Base-by-base conservation (phyloP, 2,113 vertebrate species). In the Vulpes lagopus region DNA sequence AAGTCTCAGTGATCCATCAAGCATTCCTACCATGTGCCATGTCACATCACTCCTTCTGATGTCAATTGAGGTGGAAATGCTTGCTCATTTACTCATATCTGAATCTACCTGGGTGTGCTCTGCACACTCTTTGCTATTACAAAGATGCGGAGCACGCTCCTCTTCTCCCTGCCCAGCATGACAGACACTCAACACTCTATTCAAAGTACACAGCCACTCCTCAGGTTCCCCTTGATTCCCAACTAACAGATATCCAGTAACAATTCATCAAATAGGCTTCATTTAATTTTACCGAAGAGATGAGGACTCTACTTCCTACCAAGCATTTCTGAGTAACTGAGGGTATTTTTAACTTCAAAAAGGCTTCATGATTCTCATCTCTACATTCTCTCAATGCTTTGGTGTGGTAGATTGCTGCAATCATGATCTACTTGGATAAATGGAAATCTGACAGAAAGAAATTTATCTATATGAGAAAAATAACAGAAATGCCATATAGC, bases 231-330 rank as follows among this genome's bases (percentile, higher is more conserved):
- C 81, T 97, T 82, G 30, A 76, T 38, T 85, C 83, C 73, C 19
- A 93, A 51, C n/a, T 51, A 90, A 86, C 43, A 64, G 85, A 81
- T 23, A 83, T 55, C n/a, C 8, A 87, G 19, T 59, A 92, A 78
- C 38, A 92, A 65, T 14, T 92, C 62, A 84, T 96, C 82, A 86
- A 87, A 35, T 0, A 79, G 55, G 35, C 49, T 95, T 94, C 80
- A 79, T 38, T 92, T 86, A 60, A 60, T 92, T 96, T 93, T 91
- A 89, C 32, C 51, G 69, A 96, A 71, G 69, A 85, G 64, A 74
- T 83, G 38, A 69, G 82, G 73, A 94, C 78, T 64, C 67, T 49
- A 55, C 51, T 53, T 95, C 79, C 69, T 83, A 43, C 43, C 53
- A 89, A 93, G 71, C 32, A 85, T 86, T 85, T 94, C 85, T 88